Evolutionary conservation across 2,113 vertebrate genomes (phyloP).

Genomic region (Corythoichthys intestinalis): DNA sequence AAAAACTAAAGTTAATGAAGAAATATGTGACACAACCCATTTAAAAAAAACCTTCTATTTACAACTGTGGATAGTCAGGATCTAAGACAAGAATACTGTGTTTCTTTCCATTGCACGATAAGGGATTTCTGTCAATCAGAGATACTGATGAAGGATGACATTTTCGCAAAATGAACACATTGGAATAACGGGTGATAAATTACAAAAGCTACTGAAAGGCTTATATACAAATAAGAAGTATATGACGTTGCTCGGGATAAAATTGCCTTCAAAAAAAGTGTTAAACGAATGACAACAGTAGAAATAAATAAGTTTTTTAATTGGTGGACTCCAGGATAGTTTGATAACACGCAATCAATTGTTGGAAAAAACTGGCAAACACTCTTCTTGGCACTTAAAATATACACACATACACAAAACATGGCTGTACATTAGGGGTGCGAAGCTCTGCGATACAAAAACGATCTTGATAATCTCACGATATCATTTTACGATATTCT

Average conservation of each 20-base stretch:
- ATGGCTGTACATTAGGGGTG: constrained; percentile 33
- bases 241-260: constrained; percentile 49
- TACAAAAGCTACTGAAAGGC: constrained; percentile 61
- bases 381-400: constrained; percentile 59
- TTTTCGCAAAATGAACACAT: constrained; percentile 47
- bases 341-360: constrained; percentile 36
- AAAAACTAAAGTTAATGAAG: constrained; percentile 27
- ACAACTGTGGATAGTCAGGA: constrained; percentile 40
- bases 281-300: constrained; percentile 54
- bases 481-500: too few species aligned
- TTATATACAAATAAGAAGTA: constrained; percentile 66
- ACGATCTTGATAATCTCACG: too few species aligned
- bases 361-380: constrained; percentile 38
- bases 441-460: too few species aligned
- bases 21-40: constrained; percentile 20
- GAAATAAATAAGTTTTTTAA: constrained; percentile 60
- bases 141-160: constrained; percentile 30
- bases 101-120: constrained; percentile 38
- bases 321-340: constrained; percentile 49
- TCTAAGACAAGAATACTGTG: constrained; percentile 39
- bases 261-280: constrained; percentile 46
- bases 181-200: constrained; percentile 44
- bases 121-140: constrained; percentile 34
- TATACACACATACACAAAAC: constrained; percentile 23
- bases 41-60: constrained; percentile 40